Evolutionary conservation across 2,888 invertebrate genomes (phyloP).

Genomic region (Allophyes oxyacanthae): DNA sequence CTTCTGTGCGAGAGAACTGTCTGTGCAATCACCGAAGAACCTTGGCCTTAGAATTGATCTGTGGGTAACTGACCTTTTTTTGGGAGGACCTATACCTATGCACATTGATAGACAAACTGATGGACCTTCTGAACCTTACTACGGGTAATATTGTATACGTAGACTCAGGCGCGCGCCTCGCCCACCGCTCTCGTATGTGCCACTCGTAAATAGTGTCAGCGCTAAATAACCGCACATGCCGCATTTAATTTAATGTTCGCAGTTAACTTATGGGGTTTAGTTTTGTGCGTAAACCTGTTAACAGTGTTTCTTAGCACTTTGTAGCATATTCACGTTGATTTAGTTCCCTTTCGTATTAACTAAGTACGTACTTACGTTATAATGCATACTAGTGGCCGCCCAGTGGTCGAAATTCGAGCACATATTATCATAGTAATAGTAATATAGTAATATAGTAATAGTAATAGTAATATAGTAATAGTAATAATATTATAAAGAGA

Average conservation of each 20-base stretch:
- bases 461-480: too few species aligned
- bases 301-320: slow-evolving; percentile 28
- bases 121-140: slow-evolving; percentile 19
- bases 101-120: too few species aligned
- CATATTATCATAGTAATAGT: too few species aligned
- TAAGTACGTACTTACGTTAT: slow-evolving; percentile 6
- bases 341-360: slow-evolving; percentile 10
- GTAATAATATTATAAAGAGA: too few species aligned
- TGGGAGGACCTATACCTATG: too few species aligned
- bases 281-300: slow-evolving; percentile 23
- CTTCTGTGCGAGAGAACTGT: too few species aligned
- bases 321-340: not conserved
- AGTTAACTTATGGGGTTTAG: slow-evolving; percentile 35
- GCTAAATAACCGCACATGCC: slow-evolving; percentile 50
- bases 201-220: slow-evolving; percentile 52
- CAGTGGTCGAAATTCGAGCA: too few species aligned
- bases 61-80: too few species aligned
- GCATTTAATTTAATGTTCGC: slow-evolving; percentile 34
- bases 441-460: too few species aligned
- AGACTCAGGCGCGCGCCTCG: slow-evolving; percentile 35
- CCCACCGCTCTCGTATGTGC: slow-evolving; percentile 37
- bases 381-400: too few species aligned
- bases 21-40: too few species aligned
- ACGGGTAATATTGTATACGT: slow-evolving; percentile 2
- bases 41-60: too few species aligned